Conservation (phyloP, 2,888 invertebrate genomes). For the Lepeophtheirus nordmannii region DNA sequence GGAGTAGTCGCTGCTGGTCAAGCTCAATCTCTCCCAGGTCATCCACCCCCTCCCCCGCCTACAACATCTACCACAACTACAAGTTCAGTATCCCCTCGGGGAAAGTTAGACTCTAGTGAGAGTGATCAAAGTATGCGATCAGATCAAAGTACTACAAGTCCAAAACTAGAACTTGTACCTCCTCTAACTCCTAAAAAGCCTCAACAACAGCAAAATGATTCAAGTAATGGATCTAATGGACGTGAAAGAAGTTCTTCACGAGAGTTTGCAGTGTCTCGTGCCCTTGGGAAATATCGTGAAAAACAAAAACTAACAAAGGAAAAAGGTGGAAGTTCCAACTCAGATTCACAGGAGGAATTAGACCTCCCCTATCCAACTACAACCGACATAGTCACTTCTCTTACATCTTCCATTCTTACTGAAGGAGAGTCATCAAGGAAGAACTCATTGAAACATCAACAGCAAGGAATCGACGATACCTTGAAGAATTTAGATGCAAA, state of each 20-base stretch:
- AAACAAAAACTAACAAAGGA: constrained; percentile 27
- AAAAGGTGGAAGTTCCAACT: constrained; percentile 14
- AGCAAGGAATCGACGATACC: constrained; percentile 8
- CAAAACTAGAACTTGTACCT: background rate
- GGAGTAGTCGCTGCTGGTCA: background rate
- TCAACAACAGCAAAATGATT: background rate
- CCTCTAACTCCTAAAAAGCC: background rate
- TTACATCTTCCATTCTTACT: background rate
- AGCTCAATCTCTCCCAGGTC: background rate
- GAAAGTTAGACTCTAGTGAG: constrained; percentile 17
- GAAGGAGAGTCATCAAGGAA: background rate
- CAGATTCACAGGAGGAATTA: constrained; percentile 24
- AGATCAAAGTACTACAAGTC: constrained; percentile 16
- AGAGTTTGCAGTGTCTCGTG: constrained; percentile 68
- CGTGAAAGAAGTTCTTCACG: constrained; percentile 47
- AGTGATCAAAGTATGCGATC: constrained; percentile 20
- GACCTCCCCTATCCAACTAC: constrained; percentile 5
- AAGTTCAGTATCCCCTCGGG: background rate
- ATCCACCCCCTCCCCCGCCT: background rate
- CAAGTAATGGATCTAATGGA: background rate
- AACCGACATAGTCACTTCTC: background rate
- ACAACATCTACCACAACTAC: background rate
- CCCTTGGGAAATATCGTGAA: constrained; percentile 60
- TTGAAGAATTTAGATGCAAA: constrained; percentile 15
- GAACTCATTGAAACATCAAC: background rate